Evolutionary conservation across 2,113 vertebrate genomes (phyloP).

Genomic region (Furnarius figulus): DNA sequence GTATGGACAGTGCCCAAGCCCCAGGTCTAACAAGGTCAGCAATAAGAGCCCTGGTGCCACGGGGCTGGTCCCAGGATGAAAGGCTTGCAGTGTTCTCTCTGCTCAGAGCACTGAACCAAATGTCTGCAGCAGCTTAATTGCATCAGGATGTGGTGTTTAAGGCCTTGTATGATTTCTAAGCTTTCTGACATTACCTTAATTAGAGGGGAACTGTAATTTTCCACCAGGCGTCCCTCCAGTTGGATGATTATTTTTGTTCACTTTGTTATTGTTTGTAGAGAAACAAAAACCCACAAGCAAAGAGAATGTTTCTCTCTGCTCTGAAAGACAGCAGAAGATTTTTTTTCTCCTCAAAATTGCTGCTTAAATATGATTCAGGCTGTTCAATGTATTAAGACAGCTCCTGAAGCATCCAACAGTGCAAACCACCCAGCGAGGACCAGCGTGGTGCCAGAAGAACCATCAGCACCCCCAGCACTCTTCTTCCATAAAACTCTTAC

Average conservation of each 20-base stretch:
- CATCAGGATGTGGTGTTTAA: constrained; percentile 26
- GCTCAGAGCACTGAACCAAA: not conserved
- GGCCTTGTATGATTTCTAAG: not conserved
- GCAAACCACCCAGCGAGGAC: not conserved
- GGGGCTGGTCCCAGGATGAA: not conserved
- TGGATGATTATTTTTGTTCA: not conserved
- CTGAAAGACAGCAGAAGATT: not conserved
- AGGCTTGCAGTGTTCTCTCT: not conserved
- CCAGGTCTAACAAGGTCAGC: not conserved
- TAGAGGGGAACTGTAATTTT: constrained; percentile 48
- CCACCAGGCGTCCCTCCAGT: not conserved
- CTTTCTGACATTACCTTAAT: constrained; percentile 49
- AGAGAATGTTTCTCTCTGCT: not conserved
- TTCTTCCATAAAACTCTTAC: not conserved
- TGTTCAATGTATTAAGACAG: not conserved
- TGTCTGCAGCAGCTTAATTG: constrained; percentile 35
- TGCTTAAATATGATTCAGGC: not conserved
- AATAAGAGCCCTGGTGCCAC: not conserved
- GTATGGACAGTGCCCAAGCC: not conserved
- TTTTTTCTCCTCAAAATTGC: not conserved
- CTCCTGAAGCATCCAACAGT: not conserved
- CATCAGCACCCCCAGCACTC: not conserved
- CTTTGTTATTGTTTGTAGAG: not conserved
- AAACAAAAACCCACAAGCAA: not conserved
- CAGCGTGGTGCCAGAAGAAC: not conserved